Base-by-base conservation (phyloP, 2,113 vertebrate genomes). In the Prionailurus viverrinus region DNA sequence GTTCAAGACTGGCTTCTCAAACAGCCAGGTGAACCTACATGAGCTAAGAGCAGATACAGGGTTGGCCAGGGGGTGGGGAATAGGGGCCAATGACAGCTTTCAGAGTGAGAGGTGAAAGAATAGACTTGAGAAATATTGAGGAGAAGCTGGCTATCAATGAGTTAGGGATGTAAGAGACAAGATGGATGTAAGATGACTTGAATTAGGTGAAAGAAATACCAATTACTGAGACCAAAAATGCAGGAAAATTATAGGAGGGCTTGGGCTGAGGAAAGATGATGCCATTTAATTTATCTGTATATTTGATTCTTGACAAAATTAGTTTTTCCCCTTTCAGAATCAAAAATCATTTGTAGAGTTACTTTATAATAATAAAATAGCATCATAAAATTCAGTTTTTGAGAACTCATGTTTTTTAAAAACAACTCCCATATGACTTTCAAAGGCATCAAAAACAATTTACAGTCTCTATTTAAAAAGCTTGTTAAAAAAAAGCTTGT, bases 371-470 rank as follows among this genome's bases (percentile, higher is more conserved):
- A 55, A 94, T 80, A 80, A 45, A 87, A 81, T n/a, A 93, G 36
- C 23, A 81, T 48, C 61, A 45, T 5, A 71, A 11, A 53, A 55
- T 95, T 89, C 31, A 85, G 21, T 41, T 89, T 81, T 73, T 69
- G 73, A 90, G 68, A 80, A 87, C 16, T 10, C 14, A 45, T 14
- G 4, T 33, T 79, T 79, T 73, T 85, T 45, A 1, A 65, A 79
- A 93, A 71, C 21, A 87, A 76, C 3, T 86, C 53, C 65, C 58
- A 27, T 79, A 78, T 33, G 71, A 91, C 36, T 78, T 82, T 95
- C n/a, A 84, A 95, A 71, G 25, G 7, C 68, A 95, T 36, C 69
- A 69, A 58, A 61, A 89, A 93, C 12, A 69, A 82, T 86, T 65
- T 69, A 45, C 4, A 66, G 36, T 51, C 79, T 7, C 33, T 84